Conservation (phyloP, 1,140 invertebrate species). For the Neodiprion lecontei region DNA sequence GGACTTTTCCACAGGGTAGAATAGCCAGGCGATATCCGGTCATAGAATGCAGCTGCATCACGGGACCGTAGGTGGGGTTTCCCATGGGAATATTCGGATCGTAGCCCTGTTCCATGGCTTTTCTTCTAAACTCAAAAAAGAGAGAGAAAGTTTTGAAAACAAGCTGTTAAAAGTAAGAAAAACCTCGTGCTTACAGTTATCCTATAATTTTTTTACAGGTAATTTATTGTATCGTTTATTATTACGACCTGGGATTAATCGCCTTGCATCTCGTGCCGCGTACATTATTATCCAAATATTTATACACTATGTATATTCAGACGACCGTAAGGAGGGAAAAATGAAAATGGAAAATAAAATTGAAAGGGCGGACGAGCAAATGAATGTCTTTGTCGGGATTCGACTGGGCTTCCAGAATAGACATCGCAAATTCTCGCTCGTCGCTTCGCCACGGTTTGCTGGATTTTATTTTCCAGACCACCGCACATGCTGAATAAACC, state of each 20-base stretch:
- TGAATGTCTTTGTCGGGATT: too few species aligned
- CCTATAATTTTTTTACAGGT: not conserved
- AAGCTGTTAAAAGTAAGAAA: slow-evolving; percentile 11
- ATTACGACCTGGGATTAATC: too few species aligned
- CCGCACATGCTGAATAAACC: not conserved
- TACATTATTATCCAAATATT: too few species aligned
- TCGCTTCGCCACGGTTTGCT: not conserved
- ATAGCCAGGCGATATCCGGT: slow-evolving; percentile 67
- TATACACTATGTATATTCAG: too few species aligned
- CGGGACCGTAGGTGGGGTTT: slow-evolving; percentile 45
- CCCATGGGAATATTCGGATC: slow-evolving; percentile 37
- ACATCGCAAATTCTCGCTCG: too few species aligned
- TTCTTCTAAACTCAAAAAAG: not conserved
- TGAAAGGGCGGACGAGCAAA: too few species aligned
- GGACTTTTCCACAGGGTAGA: slow-evolving; percentile 61
- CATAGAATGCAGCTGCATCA: slow-evolving; percentile 65
- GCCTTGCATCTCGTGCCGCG: too few species aligned
- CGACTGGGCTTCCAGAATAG: too few species aligned
- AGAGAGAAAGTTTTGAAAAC: not conserved
- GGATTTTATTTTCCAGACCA: not conserved
- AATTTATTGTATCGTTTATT: not conserved
- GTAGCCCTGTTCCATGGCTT: slow-evolving; percentile 37
- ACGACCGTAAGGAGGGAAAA: too few species aligned
- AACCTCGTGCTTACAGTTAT: slow-evolving; percentile 10
- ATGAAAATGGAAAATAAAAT: too few species aligned